Conservation (phyloP, 1,140 invertebrate genomes). For the Neodiprion lecontei region DNA sequence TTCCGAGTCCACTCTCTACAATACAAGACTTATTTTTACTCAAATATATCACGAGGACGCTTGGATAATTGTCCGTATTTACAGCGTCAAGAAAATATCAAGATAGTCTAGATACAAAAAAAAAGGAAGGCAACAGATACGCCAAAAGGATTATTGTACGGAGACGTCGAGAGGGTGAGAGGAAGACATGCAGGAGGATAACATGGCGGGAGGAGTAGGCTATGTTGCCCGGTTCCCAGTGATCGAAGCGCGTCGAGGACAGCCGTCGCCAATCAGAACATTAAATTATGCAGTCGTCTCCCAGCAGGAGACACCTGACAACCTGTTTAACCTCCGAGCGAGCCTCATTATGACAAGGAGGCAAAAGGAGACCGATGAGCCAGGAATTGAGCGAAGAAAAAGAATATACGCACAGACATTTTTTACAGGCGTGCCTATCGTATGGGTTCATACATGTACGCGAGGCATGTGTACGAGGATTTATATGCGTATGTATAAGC, state of each 20-base stretch:
- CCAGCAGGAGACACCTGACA: slow-evolving; percentile 48
- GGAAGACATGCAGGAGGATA: no score
- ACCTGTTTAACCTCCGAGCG: slow-evolving; percentile 53
- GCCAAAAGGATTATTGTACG: no score
- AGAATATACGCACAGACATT: background rate
- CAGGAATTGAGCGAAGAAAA: background rate
- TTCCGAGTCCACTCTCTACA: no score
- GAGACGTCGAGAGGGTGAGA: no score
- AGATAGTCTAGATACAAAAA: no score
- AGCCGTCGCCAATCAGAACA: slow-evolving; percentile 34
- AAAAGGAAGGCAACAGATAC: no score
- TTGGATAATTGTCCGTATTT: no score
- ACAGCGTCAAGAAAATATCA: no score
- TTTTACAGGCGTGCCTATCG: background rate
- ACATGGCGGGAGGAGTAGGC: no score
- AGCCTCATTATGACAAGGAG: slow-evolving; percentile 48
- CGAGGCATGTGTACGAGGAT: background rate
- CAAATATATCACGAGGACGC: no score
- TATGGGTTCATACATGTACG: background rate
- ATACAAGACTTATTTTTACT: no score
- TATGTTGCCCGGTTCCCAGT: no score
- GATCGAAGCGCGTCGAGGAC: background rate
- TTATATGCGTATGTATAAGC: background rate
- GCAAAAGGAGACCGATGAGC: slow-evolving; percentile 6
- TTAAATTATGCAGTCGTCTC: slow-evolving; percentile 52